Conservation (phyloP, 2,113 vertebrate species). For the Elephas maximus region DNA sequence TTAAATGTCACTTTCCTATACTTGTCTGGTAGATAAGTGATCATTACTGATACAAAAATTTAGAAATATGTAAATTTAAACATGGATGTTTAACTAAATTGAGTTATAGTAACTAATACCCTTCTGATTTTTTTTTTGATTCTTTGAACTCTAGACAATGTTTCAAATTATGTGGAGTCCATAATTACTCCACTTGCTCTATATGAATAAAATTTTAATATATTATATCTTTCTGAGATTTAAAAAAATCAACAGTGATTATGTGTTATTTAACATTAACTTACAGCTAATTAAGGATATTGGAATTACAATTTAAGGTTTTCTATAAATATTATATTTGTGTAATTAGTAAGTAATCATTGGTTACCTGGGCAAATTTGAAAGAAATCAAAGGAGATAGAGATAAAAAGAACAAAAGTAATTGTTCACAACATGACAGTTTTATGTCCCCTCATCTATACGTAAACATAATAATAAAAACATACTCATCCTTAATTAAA, state of each 20-base stretch:
- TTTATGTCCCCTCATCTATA: constrained; percentile 37
- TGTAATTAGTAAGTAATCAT: neutral
- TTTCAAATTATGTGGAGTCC: neutral
- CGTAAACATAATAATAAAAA: neutral
- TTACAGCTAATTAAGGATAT: neutral
- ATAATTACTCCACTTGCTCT: neutral
- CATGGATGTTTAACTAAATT: neutral
- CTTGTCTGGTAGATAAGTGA: neutral
- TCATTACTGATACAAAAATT: neutral
- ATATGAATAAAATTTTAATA: constrained; percentile 11
- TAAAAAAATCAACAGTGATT: neutral
- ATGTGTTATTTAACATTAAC: neutral
- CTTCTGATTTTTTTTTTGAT: neutral
- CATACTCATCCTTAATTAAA: neutral
- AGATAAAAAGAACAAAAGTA: constrained; percentile 20
- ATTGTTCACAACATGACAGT: neutral
- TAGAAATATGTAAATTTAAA: constrained; percentile 2
- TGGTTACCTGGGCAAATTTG: neutral
- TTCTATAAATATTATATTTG: neutral
- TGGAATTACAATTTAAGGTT: neutral
- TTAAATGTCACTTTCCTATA: neutral
- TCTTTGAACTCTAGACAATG: neutral
- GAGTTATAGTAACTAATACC: neutral
- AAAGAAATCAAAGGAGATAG: neutral
- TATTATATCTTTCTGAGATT: neutral